Evolutionary conservation across 2,888 invertebrate species (phyloP).

Genomic region (Corbicula japonica): DNA sequence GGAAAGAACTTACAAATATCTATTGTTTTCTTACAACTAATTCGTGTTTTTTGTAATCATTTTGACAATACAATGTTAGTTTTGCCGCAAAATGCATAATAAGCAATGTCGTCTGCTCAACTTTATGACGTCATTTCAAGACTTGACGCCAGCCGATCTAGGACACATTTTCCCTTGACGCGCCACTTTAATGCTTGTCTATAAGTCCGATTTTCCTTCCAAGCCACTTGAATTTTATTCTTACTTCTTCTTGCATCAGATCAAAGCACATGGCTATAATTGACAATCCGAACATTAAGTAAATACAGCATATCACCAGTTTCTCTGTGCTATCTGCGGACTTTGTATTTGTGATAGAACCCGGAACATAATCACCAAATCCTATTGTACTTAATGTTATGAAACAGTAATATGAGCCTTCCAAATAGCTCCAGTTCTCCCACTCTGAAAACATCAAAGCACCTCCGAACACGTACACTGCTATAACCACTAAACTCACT

Average conservation of each 20-base stretch:
- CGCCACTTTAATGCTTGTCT: too few relatives aligned
- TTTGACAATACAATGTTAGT: too few relatives aligned
- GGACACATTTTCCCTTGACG: too few relatives aligned
- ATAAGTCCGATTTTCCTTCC: conserved; percentile 85
- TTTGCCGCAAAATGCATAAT: too few relatives aligned
- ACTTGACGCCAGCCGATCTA: too few relatives aligned
- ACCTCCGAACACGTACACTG: conserved; percentile 96
- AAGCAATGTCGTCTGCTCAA: too few relatives aligned
- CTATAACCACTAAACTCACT: conserved; percentile 95
- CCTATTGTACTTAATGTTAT: conserved; percentile 87
- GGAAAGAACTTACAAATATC: too few relatives aligned
- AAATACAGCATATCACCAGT: conserved; percentile 84
- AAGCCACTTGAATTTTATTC: conserved; percentile 85
- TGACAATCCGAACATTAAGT: conserved; percentile 87
- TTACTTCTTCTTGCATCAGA: conserved; percentile 87
- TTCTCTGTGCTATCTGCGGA: conserved; percentile 80
- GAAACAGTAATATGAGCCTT: conserved; percentile 90
- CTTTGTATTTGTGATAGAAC: conserved; percentile 69
- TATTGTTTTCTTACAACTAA: too few relatives aligned
- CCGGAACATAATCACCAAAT: conserved; percentile 87
- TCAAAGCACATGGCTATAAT: conserved; percentile 87
- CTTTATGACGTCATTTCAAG: too few relatives aligned
- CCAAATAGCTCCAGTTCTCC: conserved; percentile 96
- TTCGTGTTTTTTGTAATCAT: too few relatives aligned
- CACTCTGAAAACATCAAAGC: conserved; percentile 96